Percentiles rank a stretch among this genome's conserved stretches.
Conservation (phyloP, 2,888 invertebrate genomes). For the Agapetus fuscipes region DNA sequence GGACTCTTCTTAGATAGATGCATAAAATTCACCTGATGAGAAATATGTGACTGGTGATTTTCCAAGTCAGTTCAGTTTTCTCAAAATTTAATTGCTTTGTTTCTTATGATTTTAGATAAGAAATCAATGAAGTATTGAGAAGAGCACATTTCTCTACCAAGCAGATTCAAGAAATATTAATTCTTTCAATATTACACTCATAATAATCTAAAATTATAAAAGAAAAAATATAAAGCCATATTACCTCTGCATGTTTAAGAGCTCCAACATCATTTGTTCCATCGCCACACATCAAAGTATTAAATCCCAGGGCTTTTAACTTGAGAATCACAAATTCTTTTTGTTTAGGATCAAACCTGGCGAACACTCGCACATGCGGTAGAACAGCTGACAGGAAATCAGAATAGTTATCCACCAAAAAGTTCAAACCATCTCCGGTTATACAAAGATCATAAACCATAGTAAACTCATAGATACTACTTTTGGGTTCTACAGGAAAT, state of each 20-base stretch:
- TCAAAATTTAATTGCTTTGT: too few relatives aligned
- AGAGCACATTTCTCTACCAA: too few relatives aligned
- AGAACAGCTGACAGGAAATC: constrained; percentile 61
- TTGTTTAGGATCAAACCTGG: constrained; percentile 97
- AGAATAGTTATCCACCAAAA: constrained; percentile 53
- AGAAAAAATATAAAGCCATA: too few relatives aligned
- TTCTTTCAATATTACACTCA: too few relatives aligned
- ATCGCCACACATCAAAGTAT: constrained; percentile 98
- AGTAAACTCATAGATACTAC: constrained; percentile 48
- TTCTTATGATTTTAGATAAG: too few relatives aligned
- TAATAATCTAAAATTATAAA: too few relatives aligned
- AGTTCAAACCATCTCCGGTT: constrained; percentile 82
- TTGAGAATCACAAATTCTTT: constrained; percentile 92
- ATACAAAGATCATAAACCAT: constrained; percentile 82
- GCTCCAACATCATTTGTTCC: constrained; percentile 99
- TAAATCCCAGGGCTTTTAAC: constrained; percentile 77
- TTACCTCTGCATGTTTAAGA: constrained; percentile 96
- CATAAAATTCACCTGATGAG: too few relatives aligned
- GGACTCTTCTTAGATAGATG: too few relatives aligned
- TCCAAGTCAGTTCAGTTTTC: too few relatives aligned
- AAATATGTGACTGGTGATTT: too few relatives aligned
- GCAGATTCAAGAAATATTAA: too few relatives aligned
- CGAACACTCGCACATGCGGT: constrained; percentile 85
- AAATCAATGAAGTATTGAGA: too few relatives aligned
- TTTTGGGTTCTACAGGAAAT: constrained; percentile 43